phyloP scores from a whole-genome alignment of 1,140 invertebrate species.

The Saccostrea glomerata region DNA sequence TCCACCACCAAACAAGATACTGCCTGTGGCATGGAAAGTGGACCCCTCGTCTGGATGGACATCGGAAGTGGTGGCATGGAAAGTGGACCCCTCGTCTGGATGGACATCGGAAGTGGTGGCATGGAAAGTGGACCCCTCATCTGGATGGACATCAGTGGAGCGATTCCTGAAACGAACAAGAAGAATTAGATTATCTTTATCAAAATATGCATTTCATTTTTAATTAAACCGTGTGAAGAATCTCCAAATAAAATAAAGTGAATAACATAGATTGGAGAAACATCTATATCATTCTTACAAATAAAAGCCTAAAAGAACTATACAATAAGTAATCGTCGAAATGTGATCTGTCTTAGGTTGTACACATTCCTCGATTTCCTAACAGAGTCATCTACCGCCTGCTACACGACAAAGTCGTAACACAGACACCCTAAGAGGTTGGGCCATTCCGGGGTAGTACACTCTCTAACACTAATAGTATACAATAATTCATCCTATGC shows the following conservation, averaged over 20 bases:
- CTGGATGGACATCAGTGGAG: too few species aligned
- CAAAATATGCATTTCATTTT: too few species aligned
- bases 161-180: too few species aligned
- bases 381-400: not conserved
- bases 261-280: constrained; percentile 10
- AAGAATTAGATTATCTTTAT: too few species aligned
- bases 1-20: too few species aligned
- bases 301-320: not conserved
- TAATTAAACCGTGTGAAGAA: not conserved
- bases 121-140: too few species aligned
- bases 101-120: too few species aligned
- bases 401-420: not conserved
- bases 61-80: too few species aligned
- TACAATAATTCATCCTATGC: too few species aligned
- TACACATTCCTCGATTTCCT: constrained; percentile 7
- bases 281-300: not conserved
- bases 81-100: too few species aligned
- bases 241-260: not conserved
- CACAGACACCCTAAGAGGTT: constrained; percentile 10
- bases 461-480: not conserved
- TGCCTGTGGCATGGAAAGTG: too few species aligned
- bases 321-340: not conserved
- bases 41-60: too few species aligned
- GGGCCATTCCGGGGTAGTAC: constrained; percentile 1
- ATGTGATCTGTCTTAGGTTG: constrained; percentile 4